These are phyloP conservation scores for Stenodera caucasica DNA, from an alignment of 2,888 invertebrate species.

Conservation along the genomic window DNA sequence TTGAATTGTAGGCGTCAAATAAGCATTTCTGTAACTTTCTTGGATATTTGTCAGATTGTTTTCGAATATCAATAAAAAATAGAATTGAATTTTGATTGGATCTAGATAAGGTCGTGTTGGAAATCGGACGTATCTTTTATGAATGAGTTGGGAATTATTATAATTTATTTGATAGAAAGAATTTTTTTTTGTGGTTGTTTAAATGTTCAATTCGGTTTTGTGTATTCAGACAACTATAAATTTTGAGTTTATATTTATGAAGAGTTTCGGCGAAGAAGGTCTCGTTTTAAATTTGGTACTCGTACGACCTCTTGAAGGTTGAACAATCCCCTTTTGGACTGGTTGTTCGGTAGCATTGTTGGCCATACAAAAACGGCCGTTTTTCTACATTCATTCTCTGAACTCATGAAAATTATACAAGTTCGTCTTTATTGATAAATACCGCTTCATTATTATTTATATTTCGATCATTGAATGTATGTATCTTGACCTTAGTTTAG, in stretches of 20 bases:
- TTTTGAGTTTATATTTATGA: neutral
- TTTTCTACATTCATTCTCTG: neutral
- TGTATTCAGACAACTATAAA: neutral
- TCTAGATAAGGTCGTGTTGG: neutral
- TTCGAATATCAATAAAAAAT: too few relatives aligned
- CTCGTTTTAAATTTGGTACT: slow-evolving; percentile 14
- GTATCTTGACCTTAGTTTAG: neutral
- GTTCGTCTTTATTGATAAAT: neutral
- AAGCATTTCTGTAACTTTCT: neutral
- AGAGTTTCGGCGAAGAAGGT: neutral
- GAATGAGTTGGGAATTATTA: neutral
- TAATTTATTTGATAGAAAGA: neutral
- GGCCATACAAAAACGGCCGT: neutral
- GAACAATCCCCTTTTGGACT: slow-evolving; percentile 16
- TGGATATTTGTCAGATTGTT: neutral
- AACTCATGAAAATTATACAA: slow-evolving; percentile 6
- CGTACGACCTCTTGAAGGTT: slow-evolving; percentile 26
- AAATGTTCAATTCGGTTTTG: neutral
- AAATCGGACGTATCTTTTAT: neutral
- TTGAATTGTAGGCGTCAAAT: neutral
- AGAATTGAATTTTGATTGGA: too few relatives aligned
- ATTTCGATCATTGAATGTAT: neutral
- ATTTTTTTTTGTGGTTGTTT: neutral
- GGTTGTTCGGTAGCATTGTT: slow-evolving; percentile 4
- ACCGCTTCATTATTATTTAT: slow-evolving; percentile 6